A percentile compares a stretch with the other conserved stretches of the same genome.
Evolutionary conservation across 2,888 invertebrate genomes (phyloP).

Genomic region (Cactoblastis cactorum): DNA sequence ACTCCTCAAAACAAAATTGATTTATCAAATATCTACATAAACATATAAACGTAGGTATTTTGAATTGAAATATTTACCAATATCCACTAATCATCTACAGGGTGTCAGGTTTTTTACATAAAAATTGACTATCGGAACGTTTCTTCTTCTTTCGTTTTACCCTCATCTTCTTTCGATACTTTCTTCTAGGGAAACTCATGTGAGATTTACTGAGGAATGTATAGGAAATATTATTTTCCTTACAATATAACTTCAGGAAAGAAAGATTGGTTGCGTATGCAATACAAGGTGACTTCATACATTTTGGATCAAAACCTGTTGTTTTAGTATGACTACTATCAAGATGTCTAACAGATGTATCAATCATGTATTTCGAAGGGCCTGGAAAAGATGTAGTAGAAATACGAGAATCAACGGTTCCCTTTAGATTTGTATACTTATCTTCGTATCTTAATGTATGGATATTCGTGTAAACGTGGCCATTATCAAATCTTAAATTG

Average conservation of each 20-base stretch:
- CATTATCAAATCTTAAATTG: slow-evolving; percentile 37
- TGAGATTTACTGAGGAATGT: slow-evolving; percentile 36
- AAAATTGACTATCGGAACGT: slow-evolving; percentile 23
- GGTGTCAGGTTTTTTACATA: background rate
- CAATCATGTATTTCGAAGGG: slow-evolving; percentile 26
- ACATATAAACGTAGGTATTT: background rate
- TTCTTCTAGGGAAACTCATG: slow-evolving; percentile 40
- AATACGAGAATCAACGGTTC: slow-evolving; percentile 32
- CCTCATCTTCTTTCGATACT: slow-evolving; percentile 47
- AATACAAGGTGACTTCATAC: slow-evolving; percentile 34
- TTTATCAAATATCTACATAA: background rate
- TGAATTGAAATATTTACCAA: background rate
- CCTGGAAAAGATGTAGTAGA: slow-evolving; percentile 36
- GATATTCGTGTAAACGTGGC: slow-evolving; percentile 37
- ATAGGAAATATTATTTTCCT: background rate
- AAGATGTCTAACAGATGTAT: background rate
- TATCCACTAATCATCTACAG: background rate
- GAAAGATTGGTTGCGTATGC: slow-evolving; percentile 28
- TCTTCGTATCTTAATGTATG: slow-evolving; percentile 54
- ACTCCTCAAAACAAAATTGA: background rate
- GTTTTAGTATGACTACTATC: slow-evolving; percentile 17
- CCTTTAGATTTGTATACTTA: slow-evolving; percentile 45
- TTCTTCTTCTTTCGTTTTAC: slow-evolving; percentile 41
- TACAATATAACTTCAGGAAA: background rate
- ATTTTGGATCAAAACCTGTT: slow-evolving; percentile 38